Evolutionary conservation across 2,113 vertebrate genomes (phyloP).

Genomic region (Elachura formosa): DNA sequence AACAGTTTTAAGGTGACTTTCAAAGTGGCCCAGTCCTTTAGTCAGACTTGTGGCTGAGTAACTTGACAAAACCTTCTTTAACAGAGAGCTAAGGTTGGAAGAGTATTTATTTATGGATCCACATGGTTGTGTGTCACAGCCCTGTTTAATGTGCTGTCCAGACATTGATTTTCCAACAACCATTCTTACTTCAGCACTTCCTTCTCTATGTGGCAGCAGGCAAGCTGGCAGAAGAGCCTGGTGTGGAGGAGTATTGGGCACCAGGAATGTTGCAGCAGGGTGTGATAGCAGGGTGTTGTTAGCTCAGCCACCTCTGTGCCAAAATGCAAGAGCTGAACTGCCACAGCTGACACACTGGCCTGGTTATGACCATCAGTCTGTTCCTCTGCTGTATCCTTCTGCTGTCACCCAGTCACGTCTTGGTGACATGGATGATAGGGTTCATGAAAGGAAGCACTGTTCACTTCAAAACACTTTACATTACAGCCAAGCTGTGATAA

Average conservation of each 20-base stretch:
- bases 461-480: background rate
- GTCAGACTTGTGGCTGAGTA: background rate
- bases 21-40: background rate
- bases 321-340: background rate
- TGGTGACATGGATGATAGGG: background rate
- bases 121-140: background rate
- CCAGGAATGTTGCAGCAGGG: background rate
- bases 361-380: background rate
- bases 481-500: background rate
- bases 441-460: background rate
- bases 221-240: background rate
- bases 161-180: background rate
- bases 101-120: background rate
- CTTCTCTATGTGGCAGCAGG: background rate
- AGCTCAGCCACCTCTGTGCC: background rate
- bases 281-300: background rate
- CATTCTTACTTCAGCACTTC: background rate
- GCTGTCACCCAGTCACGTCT: background rate
- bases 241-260: background rate
- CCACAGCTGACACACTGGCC: background rate
- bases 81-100: background rate
- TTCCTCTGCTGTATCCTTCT: background rate
- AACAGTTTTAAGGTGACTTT: background rate
- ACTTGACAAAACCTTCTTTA: background rate
- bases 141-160: background rate